phyloP scores from a whole-genome alignment of 37 sponge, comb jelly and placozoan species.

The Petrosia ficiformis region DNA sequence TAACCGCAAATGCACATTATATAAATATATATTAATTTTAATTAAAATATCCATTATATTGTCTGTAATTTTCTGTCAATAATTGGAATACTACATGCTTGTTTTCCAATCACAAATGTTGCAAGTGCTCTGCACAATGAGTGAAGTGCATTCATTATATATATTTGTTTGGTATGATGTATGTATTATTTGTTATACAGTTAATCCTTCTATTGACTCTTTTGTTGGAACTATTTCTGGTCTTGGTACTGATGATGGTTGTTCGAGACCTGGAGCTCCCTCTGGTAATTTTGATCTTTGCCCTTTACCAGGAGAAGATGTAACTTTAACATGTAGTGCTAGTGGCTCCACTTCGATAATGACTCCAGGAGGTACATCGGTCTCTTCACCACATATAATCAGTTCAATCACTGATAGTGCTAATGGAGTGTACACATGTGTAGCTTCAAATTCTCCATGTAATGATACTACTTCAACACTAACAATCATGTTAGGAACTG shows the following conservation, averaged over 20 bases:
- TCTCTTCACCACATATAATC: background rate
- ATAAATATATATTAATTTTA: too few relatives aligned
- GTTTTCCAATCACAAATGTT: too few relatives aligned
- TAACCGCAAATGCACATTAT: too few relatives aligned
- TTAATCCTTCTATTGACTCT: background rate
- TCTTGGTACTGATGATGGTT: background rate
- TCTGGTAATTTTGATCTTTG: background rate
- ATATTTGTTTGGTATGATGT: too few relatives aligned
- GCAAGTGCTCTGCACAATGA: too few relatives aligned
- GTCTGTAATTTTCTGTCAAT: too few relatives aligned
- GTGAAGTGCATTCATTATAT: too few relatives aligned
- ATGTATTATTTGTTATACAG: background rate
- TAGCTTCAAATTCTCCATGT: background rate
- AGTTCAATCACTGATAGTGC: background rate
- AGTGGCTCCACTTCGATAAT: background rate
- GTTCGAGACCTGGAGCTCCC: background rate
- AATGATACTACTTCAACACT: background rate
- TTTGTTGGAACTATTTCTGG: background rate
- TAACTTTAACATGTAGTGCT: background rate
- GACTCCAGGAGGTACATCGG: background rate
- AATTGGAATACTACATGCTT: too few relatives aligned
- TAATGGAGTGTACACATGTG: background rate
- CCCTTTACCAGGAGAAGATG: background rate
- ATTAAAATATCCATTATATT: too few relatives aligned
- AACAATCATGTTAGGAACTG: too few relatives aligned